Conservation (phyloP, 1,140 invertebrate species). For the Polyergus mexicanus region DNA sequence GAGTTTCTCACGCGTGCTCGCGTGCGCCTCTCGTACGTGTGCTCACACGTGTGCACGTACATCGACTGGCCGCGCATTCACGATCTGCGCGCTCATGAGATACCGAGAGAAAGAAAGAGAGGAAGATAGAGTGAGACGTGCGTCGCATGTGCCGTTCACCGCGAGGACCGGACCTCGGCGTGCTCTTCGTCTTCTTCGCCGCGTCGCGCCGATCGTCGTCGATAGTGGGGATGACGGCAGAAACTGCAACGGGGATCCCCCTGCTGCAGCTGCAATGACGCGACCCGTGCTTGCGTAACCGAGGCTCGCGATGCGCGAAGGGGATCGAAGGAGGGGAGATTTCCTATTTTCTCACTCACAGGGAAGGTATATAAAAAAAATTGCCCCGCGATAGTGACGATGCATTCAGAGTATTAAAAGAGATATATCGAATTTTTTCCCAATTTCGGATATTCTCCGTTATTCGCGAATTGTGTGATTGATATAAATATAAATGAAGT, state of each 20-base stretch:
- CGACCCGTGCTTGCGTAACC: conserved; percentile 55
- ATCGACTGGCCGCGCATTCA: conserved; percentile 61
- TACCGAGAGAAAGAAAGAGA: conserved; percentile 13
- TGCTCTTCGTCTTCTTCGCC: conserved; percentile 44
- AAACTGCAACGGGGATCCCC: conserved; percentile 61
- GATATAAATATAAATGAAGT: not conserved
- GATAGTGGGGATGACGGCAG: conserved; percentile 39
- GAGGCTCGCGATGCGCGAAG: not conserved
- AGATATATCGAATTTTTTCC: not conserved
- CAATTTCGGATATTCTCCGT: conserved; percentile 48
- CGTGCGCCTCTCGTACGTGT: conserved; percentile 59
- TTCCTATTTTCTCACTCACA: conserved; percentile 2
- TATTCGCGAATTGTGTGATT: conserved; percentile 19
- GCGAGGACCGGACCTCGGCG: conserved; percentile 29
- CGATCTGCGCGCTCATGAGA: conserved; percentile 57
- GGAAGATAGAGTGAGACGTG: conserved; percentile 30
- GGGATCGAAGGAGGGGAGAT: not conserved
- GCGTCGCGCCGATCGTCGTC: conserved; percentile 28
- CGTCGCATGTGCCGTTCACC: conserved; percentile 71
- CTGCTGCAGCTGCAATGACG: conserved; percentile 57
- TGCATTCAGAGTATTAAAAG: not conserved
- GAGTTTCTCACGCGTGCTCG: conserved; percentile 44
- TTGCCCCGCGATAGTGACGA: not conserved
- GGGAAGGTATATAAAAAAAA: not conserved
- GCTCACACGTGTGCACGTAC: conserved; percentile 73